A percentile compares a stretch with the other conserved stretches of the same genome.
Evolutionary conservation across 1,140 invertebrate genomes (phyloP).

Genomic region (Vanessa atalanta): DNA sequence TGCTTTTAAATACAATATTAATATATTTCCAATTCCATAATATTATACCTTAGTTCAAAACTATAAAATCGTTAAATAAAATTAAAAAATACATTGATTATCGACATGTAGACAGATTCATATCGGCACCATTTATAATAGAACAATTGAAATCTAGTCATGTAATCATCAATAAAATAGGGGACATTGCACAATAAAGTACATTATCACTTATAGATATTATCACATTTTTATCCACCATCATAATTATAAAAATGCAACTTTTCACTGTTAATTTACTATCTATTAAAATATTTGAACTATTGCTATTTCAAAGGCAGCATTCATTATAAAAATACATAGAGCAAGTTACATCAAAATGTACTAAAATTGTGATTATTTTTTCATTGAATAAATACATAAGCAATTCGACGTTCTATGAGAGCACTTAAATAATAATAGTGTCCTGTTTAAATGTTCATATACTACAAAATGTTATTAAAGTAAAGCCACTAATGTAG

Average conservation of each 20-base stretch:
- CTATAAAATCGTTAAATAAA: not conserved
- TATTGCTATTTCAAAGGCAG: not conserved
- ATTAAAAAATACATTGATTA: not conserved
- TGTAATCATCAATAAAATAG: conserved; percentile 4
- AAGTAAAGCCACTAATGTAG: no score
- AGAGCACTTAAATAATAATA: no score
- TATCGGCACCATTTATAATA: not conserved
- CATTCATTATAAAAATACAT: not conserved
- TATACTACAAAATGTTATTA: no score
- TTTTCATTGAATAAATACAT: no score
- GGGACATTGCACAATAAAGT: conserved; percentile 13
- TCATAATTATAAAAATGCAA: conserved; percentile 37
- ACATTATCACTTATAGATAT: conserved; percentile 29
- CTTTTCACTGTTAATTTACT: conserved; percentile 6
- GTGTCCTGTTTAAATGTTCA: no score
- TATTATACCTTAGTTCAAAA: not conserved
- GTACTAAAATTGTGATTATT: not conserved
- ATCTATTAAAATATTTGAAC: not conserved
- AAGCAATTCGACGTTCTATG: no score
- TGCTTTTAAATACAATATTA: conserved; percentile 21
- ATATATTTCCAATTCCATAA: conserved; percentile 27
- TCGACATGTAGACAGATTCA: conserved; percentile 1
- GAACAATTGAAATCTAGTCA: conserved; percentile 14
- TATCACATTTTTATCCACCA: conserved; percentile 41
- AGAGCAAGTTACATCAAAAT: not conserved